Percentiles rank a stretch among this genome's conserved stretches.
Conservation (phyloP, 2,888 invertebrate species). For the Eustalomyia histrio region DNA sequence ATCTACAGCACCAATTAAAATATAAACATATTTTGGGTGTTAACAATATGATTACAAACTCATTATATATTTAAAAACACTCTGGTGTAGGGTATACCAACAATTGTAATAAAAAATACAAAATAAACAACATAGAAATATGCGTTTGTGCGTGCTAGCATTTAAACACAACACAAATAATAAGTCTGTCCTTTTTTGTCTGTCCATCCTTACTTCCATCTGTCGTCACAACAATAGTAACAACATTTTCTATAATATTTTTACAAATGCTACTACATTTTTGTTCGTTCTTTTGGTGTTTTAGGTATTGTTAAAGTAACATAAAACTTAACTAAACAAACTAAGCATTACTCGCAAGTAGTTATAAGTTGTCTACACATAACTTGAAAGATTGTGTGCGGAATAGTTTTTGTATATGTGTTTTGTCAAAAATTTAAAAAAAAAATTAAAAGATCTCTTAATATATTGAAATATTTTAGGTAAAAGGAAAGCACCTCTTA, state of each 20-base stretch:
- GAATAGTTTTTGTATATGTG: neutral
- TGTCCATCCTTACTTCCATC: constrained; percentile 38
- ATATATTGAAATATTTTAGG: too few relatives aligned
- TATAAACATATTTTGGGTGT: too few relatives aligned
- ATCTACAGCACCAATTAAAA: too few relatives aligned
- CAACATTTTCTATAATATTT: constrained; percentile 52
- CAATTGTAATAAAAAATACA: constrained; percentile 29
- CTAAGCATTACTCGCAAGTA: constrained; percentile 5
- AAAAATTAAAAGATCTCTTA: too few relatives aligned
- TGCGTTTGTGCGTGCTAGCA: constrained; percentile 60
- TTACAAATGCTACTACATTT: constrained; percentile 62
- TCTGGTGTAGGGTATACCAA: constrained; percentile 1
- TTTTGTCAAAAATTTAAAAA: neutral
- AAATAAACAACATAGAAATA: constrained; percentile 33
- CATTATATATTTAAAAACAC: constrained; percentile 1
- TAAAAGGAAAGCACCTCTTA: too few relatives aligned
- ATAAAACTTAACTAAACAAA: constrained; percentile 37
- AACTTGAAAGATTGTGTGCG: neutral
- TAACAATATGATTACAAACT: neutral
- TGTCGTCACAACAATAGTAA: constrained; percentile 51
- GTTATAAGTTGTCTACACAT: constrained; percentile 7
- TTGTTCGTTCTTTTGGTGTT: constrained; percentile 32
- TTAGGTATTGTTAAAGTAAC: constrained; percentile 28
- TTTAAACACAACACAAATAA: constrained; percentile 36
- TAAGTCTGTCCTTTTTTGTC: neutral